These are phyloP conservation scores for Sinentomon sp. DNA, from an alignment of 2,888 invertebrate genomes.

Conservation along the genomic window DNA sequence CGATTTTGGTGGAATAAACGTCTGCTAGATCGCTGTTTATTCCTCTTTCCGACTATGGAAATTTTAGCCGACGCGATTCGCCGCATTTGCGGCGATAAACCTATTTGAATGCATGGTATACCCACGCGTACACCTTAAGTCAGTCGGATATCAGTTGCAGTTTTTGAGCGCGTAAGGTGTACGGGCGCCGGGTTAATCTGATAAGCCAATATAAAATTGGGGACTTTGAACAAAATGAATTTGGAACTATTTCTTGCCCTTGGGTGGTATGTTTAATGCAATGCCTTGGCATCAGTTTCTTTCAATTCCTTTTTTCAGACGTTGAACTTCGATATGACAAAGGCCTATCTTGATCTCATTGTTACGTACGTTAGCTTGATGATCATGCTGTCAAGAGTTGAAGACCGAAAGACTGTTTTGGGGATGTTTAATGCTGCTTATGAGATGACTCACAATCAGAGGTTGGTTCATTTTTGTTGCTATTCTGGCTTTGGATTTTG, in stretches of 20 bases:
- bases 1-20: too few species aligned
- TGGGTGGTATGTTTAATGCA: slow-evolving; percentile 2
- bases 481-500: neutral
- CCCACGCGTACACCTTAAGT: too few species aligned
- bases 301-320: slow-evolving; percentile 24
- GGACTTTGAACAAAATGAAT: too few species aligned
- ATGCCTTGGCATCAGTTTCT: neutral
- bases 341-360: slow-evolving; percentile 80
- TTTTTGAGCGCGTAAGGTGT: too few species aligned
- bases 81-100: too few species aligned
- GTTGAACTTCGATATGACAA: slow-evolving; percentile 82
- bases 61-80: too few species aligned
- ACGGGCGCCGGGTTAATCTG: too few species aligned
- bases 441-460: slow-evolving; percentile 74
- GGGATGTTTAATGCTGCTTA: slow-evolving; percentile 93
- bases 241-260: neutral
- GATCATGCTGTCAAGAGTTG: slow-evolving; percentile 89
- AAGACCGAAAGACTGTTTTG: slow-evolving; percentile 86
- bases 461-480: slow-evolving; percentile 15
- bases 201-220: too few species aligned
- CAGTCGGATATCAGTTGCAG: too few species aligned
- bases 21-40: too few species aligned
- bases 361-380: slow-evolving; percentile 80
- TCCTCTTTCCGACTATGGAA: too few species aligned
- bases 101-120: too few species aligned